Percentiles rank a stretch among this genome's conserved stretches.
phyloP scores from a whole-genome alignment of 2,888 invertebrate genomes.

The Dryobotodes eremita region DNA sequence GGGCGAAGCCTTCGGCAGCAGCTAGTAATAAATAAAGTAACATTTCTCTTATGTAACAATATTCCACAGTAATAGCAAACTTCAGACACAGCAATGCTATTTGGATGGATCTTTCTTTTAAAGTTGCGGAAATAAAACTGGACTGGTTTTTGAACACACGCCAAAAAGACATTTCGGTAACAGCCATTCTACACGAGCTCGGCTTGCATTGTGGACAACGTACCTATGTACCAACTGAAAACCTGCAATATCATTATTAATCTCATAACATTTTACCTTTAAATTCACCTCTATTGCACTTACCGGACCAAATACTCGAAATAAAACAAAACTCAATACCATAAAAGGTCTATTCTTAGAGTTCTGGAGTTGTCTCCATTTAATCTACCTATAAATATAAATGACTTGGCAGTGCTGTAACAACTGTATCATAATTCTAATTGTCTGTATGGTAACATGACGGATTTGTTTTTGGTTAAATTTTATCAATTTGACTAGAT shows the following conservation, averaged over 20 bases:
- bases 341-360: conserved; percentile 69
- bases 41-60: conserved; percentile 59
- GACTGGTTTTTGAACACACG: conserved; percentile 74
- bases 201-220: conserved; percentile 64
- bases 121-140: conserved; percentile 69
- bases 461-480: conserved; percentile 56
- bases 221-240: conserved; percentile 49
- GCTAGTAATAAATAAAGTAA: conserved; percentile 50
- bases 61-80: conserved; percentile 59
- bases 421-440: conserved; percentile 78
- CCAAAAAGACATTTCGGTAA: conserved; percentile 74
- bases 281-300: conserved; percentile 37
- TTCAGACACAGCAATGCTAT: conserved; percentile 66
- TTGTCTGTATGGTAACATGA: conserved; percentile 59
- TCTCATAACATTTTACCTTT: conserved; percentile 37
- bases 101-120: conserved; percentile 69
- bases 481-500: conserved; percentile 48
- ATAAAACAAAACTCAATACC: conserved; percentile 61
- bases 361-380: conserved; percentile 73
- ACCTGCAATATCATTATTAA: conserved; percentile 46
- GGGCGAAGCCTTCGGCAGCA: no score
- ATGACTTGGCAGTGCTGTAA: conserved; percentile 88
- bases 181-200: conserved; percentile 66
- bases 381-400: conserved; percentile 77
- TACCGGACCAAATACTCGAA: conserved; percentile 26